A percentile compares a stretch with the other conserved stretches of the same genome.
Conservation (phyloP, 2,888 invertebrate species). For the Micropterix aruncella region DNA sequence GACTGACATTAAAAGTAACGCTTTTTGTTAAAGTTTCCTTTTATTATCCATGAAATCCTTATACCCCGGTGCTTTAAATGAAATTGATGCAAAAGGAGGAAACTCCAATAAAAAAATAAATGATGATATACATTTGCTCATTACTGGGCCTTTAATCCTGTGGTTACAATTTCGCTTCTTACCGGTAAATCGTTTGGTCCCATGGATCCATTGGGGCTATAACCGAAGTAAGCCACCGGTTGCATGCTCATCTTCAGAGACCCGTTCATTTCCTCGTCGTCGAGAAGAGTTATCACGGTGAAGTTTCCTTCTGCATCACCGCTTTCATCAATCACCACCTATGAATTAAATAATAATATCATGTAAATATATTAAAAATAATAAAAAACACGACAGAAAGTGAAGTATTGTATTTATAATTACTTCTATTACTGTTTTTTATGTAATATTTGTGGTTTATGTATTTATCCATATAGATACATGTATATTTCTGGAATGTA, state of each 20-base stretch:
- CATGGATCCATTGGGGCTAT: conserved; percentile 33
- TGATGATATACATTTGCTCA: not conserved
- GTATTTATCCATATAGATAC: no score
- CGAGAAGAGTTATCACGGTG: conserved; percentile 66
- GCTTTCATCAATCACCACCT: conserved; percentile 74
- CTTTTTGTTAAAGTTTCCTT: no score
- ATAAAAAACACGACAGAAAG: no score
- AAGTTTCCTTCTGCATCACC: conserved; percentile 91
- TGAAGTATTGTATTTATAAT: no score
- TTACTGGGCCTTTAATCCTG: not conserved
- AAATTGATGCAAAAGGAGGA: not conserved
- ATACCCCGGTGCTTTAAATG: no score
- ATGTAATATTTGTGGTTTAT: no score
- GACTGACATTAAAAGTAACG: no score
- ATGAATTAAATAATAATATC: not conserved
- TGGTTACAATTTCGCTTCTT: conserved; percentile 16
- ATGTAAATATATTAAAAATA: no score
- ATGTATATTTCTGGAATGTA: no score
- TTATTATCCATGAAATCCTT: no score
- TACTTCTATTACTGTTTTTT: no score
- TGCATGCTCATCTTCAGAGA: conserved; percentile 54
- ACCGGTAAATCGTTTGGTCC: conserved; percentile 44
- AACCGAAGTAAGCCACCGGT: conserved; percentile 66
- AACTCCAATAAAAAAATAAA: not conserved
- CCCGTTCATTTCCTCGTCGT: conserved; percentile 37